These are phyloP conservation scores for Cartodere bifasciata DNA, from an alignment of 2,888 invertebrate species.

Conservation along the genomic window DNA sequence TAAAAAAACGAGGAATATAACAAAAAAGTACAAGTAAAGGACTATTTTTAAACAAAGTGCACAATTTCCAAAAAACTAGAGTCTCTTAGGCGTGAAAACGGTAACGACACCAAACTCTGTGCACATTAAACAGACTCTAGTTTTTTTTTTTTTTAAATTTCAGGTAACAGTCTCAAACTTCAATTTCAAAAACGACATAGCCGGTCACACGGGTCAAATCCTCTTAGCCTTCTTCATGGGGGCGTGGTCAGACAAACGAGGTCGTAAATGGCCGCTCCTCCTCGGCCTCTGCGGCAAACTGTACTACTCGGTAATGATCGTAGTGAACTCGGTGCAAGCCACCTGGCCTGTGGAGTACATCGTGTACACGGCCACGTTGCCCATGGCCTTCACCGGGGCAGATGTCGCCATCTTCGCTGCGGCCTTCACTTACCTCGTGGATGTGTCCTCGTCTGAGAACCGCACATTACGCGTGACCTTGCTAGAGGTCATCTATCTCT, in stretches of 20 bases:
- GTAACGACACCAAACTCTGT: too few relatives aligned
- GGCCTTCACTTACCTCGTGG: slow-evolving; percentile 69
- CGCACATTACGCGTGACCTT: slow-evolving; percentile 71
- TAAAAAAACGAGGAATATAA: slow-evolving; percentile 41
- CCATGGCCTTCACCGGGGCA: slow-evolving; percentile 64
- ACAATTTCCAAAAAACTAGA: too few relatives aligned
- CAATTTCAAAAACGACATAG: slow-evolving; percentile 66
- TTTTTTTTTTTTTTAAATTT: too few relatives aligned
- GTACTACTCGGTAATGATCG: slow-evolving; percentile 61
- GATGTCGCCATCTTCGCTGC: slow-evolving; percentile 71
- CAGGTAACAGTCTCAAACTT: slow-evolving; percentile 62
- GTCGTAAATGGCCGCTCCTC: slow-evolving; percentile 59
- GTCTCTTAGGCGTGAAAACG: background rate
- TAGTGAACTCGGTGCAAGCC: slow-evolving; percentile 45
- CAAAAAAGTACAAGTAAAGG: slow-evolving; percentile 49
- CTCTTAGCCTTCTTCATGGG: slow-evolving; percentile 67
- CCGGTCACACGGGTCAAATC: slow-evolving; percentile 60
- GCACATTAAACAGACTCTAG: too few relatives aligned
- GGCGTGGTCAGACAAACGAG: slow-evolving; percentile 70
- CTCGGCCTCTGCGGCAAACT: slow-evolving; percentile 63
- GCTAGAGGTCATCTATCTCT: slow-evolving; percentile 67
- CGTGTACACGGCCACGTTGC: slow-evolving; percentile 62
- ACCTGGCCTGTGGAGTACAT: slow-evolving; percentile 63
- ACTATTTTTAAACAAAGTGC: background rate
- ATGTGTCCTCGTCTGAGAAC: slow-evolving; percentile 53